Conservation (phyloP, 2,888 invertebrate species). For the Sthenelais limicola region DNA sequence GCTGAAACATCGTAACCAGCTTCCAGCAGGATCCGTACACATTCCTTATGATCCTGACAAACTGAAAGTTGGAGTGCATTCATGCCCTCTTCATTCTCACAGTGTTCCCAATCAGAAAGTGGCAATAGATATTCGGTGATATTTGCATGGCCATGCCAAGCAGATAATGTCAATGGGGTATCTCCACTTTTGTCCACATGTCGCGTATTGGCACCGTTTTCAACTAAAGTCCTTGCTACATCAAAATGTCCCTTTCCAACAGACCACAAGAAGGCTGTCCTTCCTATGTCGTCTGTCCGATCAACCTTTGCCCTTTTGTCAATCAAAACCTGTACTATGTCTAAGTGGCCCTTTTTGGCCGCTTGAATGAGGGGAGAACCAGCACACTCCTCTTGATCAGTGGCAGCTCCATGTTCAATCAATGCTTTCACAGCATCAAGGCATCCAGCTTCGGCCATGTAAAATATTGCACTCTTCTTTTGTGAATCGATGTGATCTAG, state of each 20-base stretch:
- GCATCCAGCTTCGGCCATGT: conserved; percentile 32
- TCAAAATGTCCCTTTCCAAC: conserved; percentile 42
- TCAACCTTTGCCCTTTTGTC: conserved; percentile 34
- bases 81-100: conserved; percentile 50
- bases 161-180: conserved; percentile 47
- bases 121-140: conserved; percentile 41
- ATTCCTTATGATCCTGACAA: conserved; percentile 34
- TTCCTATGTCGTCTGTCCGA: conserved; percentile 35
- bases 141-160: conserved; percentile 45
- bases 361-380: conserved; percentile 48
- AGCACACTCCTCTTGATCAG: conserved; percentile 34
- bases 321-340: conserved; percentile 43
- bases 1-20: conserved; percentile 43
- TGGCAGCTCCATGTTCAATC: conserved; percentile 40
- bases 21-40: conserved; percentile 42
- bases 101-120: conserved; percentile 46
- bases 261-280: conserved; percentile 48
- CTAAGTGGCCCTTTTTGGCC: conserved; percentile 39
- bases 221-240: conserved; percentile 31
- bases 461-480: conserved; percentile 40
- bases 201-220: conserved; percentile 37
- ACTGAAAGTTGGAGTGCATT: conserved; percentile 49
- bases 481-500: too few species aligned
- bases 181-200: conserved; percentile 41
- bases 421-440: conserved; percentile 17